Base-by-base conservation (phyloP, 64 coral and sea anemone species). In the Dendrophyllia cribrosa region DNA sequence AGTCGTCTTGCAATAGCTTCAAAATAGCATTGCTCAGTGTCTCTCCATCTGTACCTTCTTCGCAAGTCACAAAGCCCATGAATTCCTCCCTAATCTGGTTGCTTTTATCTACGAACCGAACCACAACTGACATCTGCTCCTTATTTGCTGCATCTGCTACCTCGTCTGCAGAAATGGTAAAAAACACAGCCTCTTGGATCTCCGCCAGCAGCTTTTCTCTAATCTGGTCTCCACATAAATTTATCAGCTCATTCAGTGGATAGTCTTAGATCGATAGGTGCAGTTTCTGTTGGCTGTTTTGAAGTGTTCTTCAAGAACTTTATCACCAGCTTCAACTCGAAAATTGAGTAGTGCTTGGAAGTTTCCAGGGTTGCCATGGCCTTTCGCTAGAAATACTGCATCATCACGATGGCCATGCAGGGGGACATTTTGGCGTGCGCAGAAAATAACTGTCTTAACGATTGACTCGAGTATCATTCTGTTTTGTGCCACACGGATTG, bases 271-370 rank as follows among this genome's bases (percentile, higher is more conserved):
- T 66, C 59, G 58, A 69, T 94, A 94, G 74, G 86, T 89, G 64
- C 68, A 77, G 83, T 94, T 94, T 89, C 77, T 89, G 67, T 78
- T 78, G 70, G 66, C 70, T 66, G 72, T 89, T 66, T 79, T 81
- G 69, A 95, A 83, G 79, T 90, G 88, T 62, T 87, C 84, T 77
- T 60, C 78, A 66, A 90, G 69, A 43, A 78, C 79, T 83, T 89
- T 85, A 90, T 85, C 77, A n/a, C 93, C 87, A 85, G 78, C 68
- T 75, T 95, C 93, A 66, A 89, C 77, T 64, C 93, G 72, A 69
- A 95, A 95, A 82, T 94, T 81, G 66, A 89, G 87, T 76, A 94
- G 87, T 66, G 92, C 76, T 89, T 89, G 86, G 85, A 94, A 94
- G 79, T 94, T 94, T 11, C 92, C 92, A 82, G 86, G 77, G 86